These are phyloP conservation scores for Thelaira solivaga DNA, from an alignment of 2,888 invertebrate genomes.

Conservation along the genomic window DNA sequence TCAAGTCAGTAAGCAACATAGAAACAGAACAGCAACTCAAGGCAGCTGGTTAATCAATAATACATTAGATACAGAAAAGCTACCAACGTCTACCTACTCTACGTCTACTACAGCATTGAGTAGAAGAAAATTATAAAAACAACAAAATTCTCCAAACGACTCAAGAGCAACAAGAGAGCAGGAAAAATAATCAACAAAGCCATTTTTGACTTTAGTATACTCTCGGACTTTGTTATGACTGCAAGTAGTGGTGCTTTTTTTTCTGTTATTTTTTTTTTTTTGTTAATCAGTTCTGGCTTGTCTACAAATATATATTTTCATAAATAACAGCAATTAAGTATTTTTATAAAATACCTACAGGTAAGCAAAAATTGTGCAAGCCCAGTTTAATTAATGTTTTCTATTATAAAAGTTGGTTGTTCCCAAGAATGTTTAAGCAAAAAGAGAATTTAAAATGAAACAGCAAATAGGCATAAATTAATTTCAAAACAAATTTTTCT, in stretches of 20 bases:
- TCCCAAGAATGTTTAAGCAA: no score
- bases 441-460: no score
- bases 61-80: background rate
- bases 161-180: slow-evolving; percentile 24
- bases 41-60: background rate
- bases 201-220: slow-evolving; percentile 11
- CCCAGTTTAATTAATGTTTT: no score
- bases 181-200: background rate
- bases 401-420: no score
- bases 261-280: background rate
- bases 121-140: background rate
- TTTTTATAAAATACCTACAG: no score
- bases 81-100: background rate
- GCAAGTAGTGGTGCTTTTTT: background rate
- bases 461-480: no score
- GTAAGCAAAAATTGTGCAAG: no score
- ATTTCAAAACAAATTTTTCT: no score
- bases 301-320: no score
- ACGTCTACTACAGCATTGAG: no score
- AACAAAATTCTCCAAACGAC: background rate
- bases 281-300: no score
- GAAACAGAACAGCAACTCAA: background rate
- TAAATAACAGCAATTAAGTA: no score
- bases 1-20: background rate
- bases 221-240: background rate